Conservation (phyloP, 2,113 vertebrate genomes). For the Odontophorus gujanensis region DNA sequence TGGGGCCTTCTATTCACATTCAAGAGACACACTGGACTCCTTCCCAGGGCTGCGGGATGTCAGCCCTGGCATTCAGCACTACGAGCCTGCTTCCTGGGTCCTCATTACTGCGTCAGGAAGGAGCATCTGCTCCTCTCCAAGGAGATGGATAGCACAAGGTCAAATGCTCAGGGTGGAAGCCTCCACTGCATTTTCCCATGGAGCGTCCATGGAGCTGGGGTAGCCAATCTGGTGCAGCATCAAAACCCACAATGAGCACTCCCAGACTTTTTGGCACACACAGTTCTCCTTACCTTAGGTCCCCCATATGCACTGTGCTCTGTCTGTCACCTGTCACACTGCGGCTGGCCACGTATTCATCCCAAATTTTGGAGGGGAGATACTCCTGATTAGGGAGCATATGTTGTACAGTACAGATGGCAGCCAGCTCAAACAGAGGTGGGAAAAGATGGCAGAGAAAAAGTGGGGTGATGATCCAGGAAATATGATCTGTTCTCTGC, state of each 20-base stretch:
- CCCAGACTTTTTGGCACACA: background rate
- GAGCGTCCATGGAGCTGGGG: background rate
- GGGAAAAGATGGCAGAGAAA: background rate
- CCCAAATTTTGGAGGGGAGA: background rate
- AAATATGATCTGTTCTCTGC: background rate
- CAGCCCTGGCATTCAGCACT: background rate
- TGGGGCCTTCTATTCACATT: slow-evolving; percentile 9
- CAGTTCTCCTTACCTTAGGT: background rate
- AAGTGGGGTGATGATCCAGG: background rate
- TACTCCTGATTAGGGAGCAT: background rate
- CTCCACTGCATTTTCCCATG: accelerated
- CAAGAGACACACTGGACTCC: background rate
- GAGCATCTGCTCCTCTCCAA: background rate
- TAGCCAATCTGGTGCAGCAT: background rate
- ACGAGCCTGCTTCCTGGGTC: background rate
- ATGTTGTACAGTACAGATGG: background rate
- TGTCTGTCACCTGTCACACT: slow-evolving; percentile 4
- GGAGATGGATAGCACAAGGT: background rate
- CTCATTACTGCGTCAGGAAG: background rate
- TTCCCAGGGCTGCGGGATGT: slow-evolving; percentile 14
- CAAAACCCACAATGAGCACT: background rate
- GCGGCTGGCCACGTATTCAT: background rate
- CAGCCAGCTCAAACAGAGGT: background rate
- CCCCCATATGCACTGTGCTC: accelerated
- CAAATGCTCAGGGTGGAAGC: background rate